Base-by-base conservation (phyloP, 2,888 invertebrate species). In the Eristalinus sepulchralis region DNA sequence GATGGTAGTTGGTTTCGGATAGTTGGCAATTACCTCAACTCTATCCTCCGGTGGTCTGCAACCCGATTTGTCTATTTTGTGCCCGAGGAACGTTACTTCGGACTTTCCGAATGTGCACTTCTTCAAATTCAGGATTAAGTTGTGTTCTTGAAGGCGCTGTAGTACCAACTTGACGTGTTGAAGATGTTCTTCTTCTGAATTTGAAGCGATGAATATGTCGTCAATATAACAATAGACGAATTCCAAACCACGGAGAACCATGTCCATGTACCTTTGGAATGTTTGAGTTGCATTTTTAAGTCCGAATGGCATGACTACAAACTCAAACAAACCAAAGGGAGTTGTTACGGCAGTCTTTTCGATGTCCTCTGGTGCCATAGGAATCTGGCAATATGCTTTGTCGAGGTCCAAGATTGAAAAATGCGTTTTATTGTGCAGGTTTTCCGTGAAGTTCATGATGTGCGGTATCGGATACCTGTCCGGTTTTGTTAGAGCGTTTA, bases 181-280 rank as follows among this genome's bases (percentile, higher is more conserved):
- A 55, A 57, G 36, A 64, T 89, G 89, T 24, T 89, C 67, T 39
- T 88, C 78, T 31, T 80, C 71, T 33, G 83, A 57, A 9, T 34
- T 6, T 5, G 89, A 88, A 6, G 88, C 88, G 4, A 90, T 73
- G 2, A 89, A 73, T 17, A 90, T 87, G 63, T 90, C 90, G 67
- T 90, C 90, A 0, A 90, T 17, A 64, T 90, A 90, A 8, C 67
- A 67, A 47, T 85, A 89, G 5, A 63, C 77, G 75, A 90, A 88
- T 13, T 57, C 22, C 5, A 57, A 17, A 57, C 57, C 57, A 57
- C 57, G 57, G 20, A 57, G 24, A n/a, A n/a, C n/a, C n/a, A n/a
- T n/a, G n/a, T n/a, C n/a, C n/a, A n/a, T n/a, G n/a, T n/a, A n/a
- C n/a, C n/a, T n/a, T n/a, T n/a, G n/a, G n/a, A 11, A 24, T 57